A percentile compares a stretch with the other conserved stretches of the same genome.
Evolutionary conservation across 2,888 invertebrate species (phyloP).

Genomic region (Macrosoma leucophasiata): DNA sequence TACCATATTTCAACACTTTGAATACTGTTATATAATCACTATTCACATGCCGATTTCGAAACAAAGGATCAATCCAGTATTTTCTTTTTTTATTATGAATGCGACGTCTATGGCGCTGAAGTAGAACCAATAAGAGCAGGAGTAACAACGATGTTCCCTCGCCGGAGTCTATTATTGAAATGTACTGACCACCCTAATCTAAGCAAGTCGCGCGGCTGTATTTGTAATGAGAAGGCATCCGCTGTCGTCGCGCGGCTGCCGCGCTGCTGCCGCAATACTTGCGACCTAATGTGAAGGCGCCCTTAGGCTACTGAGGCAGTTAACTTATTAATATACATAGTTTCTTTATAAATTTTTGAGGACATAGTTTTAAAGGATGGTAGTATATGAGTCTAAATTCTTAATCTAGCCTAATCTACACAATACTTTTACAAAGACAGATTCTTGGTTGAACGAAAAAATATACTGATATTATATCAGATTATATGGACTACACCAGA

Average conservation of each 20-base stretch:
- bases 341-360: too few species aligned
- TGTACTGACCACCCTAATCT: conserved; percentile 1
- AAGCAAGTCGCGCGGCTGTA: conserved; percentile 8
- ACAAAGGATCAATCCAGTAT: conserved; percentile 10
- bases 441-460: too few species aligned
- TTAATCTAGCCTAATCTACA: too few species aligned
- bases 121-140: conserved; percentile 6
- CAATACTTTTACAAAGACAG: too few species aligned
- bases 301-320: too few species aligned
- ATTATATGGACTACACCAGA: too few species aligned
- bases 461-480: too few species aligned
- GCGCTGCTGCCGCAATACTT: conserved; percentile 3
- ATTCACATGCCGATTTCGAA: conserved; percentile 10
- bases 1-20: conserved; percentile 10
- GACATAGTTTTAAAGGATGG: too few species aligned
- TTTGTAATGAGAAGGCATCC: conserved; percentile 6
- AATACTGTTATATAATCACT: conserved; percentile 9
- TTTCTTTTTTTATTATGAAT: conserved; percentile 8
- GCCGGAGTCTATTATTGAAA: conserved; percentile 3
- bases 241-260: conserved; percentile 7
- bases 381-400: too few species aligned
- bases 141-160: conserved; percentile 7
- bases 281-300: too few species aligned
- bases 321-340: too few species aligned
- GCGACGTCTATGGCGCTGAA: conserved; percentile 10